phyloP scores from a whole-genome alignment of 2,797 vertebrate species.

The Erpetoichthys calabaricus region DNA sequence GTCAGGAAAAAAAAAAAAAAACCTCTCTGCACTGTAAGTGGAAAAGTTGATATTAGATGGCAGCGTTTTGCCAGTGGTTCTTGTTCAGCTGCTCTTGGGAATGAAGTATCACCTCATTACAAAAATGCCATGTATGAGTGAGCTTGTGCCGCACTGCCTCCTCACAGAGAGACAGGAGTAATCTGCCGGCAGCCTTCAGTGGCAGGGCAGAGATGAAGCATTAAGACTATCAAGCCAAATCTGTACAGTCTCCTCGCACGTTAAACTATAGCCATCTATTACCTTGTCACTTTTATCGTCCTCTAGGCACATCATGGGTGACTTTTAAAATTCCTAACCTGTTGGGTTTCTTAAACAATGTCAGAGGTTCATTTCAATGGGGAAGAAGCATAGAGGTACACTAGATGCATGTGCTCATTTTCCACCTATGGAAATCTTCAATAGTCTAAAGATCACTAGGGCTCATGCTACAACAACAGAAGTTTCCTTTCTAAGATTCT shows the following conservation, averaged over 20 bases:
- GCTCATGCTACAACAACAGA: no score
- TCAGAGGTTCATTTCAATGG: no score
- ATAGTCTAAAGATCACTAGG: no score
- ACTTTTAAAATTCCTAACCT: background rate
- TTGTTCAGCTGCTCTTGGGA: constrained; percentile 40
- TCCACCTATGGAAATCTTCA: no score
- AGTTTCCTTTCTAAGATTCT: no score
- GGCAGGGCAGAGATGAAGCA: constrained; percentile 25
- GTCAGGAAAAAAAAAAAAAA: no score
- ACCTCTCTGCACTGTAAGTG: no score
- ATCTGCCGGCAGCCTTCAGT: constrained; percentile 19
- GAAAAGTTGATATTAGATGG: no score
- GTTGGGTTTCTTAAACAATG: background rate
- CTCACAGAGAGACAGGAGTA: constrained; percentile 28
- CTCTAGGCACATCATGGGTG: constrained; percentile 17
- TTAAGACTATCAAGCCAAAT: constrained; percentile 29
- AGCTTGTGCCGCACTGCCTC: constrained; percentile 32
- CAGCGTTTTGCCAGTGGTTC: no score
- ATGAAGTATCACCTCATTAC: constrained; percentile 50
- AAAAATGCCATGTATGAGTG: constrained; percentile 38
- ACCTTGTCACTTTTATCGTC: constrained; percentile 38
- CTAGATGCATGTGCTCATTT: no score
- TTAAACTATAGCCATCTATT: constrained; percentile 40
- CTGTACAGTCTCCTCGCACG: constrained; percentile 30
- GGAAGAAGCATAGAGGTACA: no score